Evolutionary conservation across 2,797 vertebrate genomes (phyloP).

Genomic region (Alosa sapidissima): DNA sequence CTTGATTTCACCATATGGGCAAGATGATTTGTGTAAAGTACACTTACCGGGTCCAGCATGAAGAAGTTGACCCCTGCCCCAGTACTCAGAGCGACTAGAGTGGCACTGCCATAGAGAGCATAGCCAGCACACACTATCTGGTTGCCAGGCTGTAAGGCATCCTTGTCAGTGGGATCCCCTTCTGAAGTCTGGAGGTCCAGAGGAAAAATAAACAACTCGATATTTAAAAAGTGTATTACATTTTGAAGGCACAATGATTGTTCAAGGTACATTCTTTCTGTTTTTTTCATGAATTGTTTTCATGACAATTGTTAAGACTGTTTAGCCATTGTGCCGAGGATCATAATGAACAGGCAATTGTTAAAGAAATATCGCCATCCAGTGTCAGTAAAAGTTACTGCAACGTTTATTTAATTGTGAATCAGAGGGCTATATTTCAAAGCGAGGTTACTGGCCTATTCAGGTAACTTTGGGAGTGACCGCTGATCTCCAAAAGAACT

Average conservation of each 20-base stretch:
- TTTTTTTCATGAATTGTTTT: no score
- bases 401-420: neutral
- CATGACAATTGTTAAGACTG: no score
- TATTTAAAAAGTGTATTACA: neutral
- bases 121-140: constrained; percentile 93
- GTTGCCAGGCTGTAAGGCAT: constrained; percentile 85
- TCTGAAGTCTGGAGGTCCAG: constrained; percentile 71
- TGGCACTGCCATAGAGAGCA: constrained; percentile 92
- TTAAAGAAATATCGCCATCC: constrained; percentile 16
- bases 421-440: neutral
- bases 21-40: neutral
- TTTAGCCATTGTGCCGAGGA: neutral
- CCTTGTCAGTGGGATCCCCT: constrained; percentile 80
- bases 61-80: constrained; percentile 92
- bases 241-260: no score
- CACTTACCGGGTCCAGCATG: constrained; percentile 91
- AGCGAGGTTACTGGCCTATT: no score
- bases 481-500: no score
- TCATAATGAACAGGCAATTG: neutral
- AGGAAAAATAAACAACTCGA: neutral
- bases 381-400: neutral
- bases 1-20: neutral
- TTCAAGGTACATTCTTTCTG: no score
- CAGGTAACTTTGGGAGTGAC: no score
- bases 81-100: constrained; percentile 88